A percentile compares a stretch with the other conserved stretches of the same genome.
Evolutionary conservation across 2,888 invertebrate genomes (phyloP).

Genomic region (Geophilus truncorum): DNA sequence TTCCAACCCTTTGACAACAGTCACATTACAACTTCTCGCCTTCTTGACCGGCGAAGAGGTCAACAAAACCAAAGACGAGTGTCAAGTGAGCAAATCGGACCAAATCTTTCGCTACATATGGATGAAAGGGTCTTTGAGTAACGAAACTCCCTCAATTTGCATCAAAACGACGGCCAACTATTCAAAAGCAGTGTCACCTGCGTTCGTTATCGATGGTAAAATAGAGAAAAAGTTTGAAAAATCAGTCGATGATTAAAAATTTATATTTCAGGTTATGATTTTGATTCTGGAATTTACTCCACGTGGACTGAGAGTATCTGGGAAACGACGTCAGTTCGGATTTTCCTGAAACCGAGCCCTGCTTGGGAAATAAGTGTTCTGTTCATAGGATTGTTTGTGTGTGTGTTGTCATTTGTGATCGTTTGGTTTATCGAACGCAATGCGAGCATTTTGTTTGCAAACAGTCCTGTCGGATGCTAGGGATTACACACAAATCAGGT

Average conservation of each 20-base stretch:
- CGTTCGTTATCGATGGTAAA: conserved; percentile 66
- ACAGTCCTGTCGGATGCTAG: background rate
- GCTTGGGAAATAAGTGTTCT: conserved; percentile 55
- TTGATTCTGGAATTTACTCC: conserved; percentile 65
- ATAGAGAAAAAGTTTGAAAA: no score
- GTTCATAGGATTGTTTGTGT: conserved; percentile 53
- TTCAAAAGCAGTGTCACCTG: conserved; percentile 70
- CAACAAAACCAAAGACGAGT: background rate
- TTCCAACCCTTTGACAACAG: background rate
- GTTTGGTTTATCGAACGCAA: conserved; percentile 45
- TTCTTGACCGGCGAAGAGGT: conserved; percentile 2
- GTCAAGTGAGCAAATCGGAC: background rate
- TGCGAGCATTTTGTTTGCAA: conserved; percentile 41
- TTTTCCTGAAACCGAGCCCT: conserved; percentile 68
- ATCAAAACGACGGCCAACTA: conserved; percentile 67
- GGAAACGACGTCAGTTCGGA: conserved; percentile 62
- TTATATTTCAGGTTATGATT: conserved; percentile 62
- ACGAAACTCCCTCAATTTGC: conserved; percentile 51
- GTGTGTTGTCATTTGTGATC: conserved; percentile 53
- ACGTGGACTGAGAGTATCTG: conserved; percentile 88
- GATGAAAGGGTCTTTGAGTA: conserved; percentile 39
- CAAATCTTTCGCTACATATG: conserved; percentile 40
- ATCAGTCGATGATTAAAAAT: no score
- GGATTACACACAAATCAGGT: conserved; percentile 27
- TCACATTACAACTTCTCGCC: background rate